Conservation (phyloP, 2,888 invertebrate species). For the Erannis defoliaria region DNA sequence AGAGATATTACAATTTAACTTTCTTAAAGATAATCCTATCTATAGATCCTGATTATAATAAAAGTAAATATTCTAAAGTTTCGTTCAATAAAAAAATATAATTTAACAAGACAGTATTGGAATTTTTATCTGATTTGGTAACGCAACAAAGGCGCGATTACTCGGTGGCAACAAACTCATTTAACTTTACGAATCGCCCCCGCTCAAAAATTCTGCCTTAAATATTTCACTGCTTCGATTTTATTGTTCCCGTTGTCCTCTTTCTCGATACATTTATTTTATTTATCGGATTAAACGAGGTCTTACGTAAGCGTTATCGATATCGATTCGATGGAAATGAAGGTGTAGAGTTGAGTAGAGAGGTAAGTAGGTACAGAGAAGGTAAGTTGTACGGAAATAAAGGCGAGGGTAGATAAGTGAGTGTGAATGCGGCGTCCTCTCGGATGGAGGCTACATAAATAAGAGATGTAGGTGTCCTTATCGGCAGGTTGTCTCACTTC, state of each 20-base stretch:
- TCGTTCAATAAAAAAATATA: slow-evolving; percentile 41
- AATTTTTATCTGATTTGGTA: slow-evolving; percentile 76
- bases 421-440: slow-evolving; percentile 76
- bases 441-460: slow-evolving; percentile 84
- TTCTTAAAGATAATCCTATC: too few species aligned
- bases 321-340: slow-evolving; percentile 41
- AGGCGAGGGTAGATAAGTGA: slow-evolving; percentile 84
- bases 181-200: slow-evolving; percentile 80
- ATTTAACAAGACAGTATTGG: slow-evolving; percentile 54
- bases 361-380: slow-evolving; percentile 58
- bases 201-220: slow-evolving; percentile 73
- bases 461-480: slow-evolving; percentile 78
- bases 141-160: slow-evolving; percentile 75
- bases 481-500: slow-evolving; percentile 69
- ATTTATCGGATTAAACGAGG: slow-evolving; percentile 74
- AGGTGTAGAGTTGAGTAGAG: slow-evolving; percentile 42
- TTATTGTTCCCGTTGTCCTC: slow-evolving; percentile 75
- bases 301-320: slow-evolving; percentile 49
- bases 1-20: too few species aligned
- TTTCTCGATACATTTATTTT: slow-evolving; percentile 79
- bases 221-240: slow-evolving; percentile 79
- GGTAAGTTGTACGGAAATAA: slow-evolving; percentile 80
- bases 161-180: slow-evolving; percentile 81
- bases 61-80: slow-evolving; percentile 11
- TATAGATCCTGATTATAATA: background rate